Evolutionary conservation across 2,797 vertebrate genomes (phyloP), one percentile per base, ranked within the genome.

Genomic region (Amphiprion clarkii): DNA sequence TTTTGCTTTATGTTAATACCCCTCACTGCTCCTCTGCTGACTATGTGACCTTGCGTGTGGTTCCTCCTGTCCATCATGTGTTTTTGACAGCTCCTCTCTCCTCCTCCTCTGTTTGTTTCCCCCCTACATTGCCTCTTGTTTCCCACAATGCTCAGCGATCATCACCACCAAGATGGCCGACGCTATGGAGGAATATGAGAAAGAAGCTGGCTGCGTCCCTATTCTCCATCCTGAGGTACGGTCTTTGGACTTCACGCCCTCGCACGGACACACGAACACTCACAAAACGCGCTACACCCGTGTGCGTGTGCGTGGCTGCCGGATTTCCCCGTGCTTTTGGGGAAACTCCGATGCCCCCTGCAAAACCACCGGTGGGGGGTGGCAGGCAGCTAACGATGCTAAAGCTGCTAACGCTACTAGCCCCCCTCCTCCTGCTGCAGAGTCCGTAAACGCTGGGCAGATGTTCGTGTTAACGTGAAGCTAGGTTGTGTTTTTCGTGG

Each of bases 111-210:
- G 74, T 78, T 76, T 87, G 77, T 71, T 56, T 87, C 74, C 84
- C 89, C 85, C 76, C 69, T 67, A 29, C 74, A 6, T 84, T 76
- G 91, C 92, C 82, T 89, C 91, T 86, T 79, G 71, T 83, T 95
- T 95, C 97, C 98, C 97, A 95, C 92, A 96, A 98, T 99, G 97
- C 97, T 94, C 88, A 89, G 96, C 94, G 96, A 88, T 91, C 87
- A 89, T 92, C 94, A 94, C 94, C 93, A 96, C 95, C 96, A 99
- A 98, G 97, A 99, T 99, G 98, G 98, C 96, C 88, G 97, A 97
- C 94, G 95, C 95, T 94, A 97, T 97, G 93, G 97, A 97, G 85
- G 97, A 98, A 93, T 97, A 97, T 93, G 97, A 97, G 93, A 96
- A 96, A 93, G 97, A 98, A 88, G 96, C 96, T 93, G 96, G 97